Percentiles rank a stretch among this genome's conserved stretches.
Evolutionary conservation across 2,888 invertebrate species (phyloP).

Genomic region (Tridacna gigas): DNA sequence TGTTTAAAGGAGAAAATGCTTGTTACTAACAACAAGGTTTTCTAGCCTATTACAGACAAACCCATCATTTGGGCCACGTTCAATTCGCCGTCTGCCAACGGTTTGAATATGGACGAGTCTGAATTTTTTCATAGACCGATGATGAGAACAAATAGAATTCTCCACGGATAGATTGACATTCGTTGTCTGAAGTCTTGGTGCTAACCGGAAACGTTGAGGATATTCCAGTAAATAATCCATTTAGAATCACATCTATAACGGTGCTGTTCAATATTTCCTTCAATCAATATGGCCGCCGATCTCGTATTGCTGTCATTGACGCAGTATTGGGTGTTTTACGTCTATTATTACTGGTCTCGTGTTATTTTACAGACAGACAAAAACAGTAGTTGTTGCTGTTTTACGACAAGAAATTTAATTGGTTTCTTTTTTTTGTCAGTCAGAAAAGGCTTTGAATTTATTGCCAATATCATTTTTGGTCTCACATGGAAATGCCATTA

Average conservation of each 20-base stretch:
- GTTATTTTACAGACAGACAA: background rate
- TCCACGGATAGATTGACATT: background rate
- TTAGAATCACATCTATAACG: background rate
- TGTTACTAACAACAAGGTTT: too few species aligned
- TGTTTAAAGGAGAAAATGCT: too few species aligned
- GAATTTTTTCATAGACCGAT: background rate
- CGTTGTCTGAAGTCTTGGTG: too few species aligned
- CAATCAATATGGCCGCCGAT: background rate
- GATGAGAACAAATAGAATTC: background rate
- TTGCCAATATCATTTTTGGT: too few species aligned
- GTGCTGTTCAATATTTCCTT: background rate
- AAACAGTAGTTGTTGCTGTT: too few species aligned
- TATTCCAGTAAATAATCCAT: background rate
- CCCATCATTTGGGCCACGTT: background rate
- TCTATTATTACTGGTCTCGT: background rate
- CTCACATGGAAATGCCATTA: too few species aligned
- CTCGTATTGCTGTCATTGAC: conserved; percentile 7
- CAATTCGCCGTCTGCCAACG: background rate
- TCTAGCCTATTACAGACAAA: too few species aligned
- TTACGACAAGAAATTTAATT: too few species aligned
- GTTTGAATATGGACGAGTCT: background rate
- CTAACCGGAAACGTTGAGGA: too few species aligned
- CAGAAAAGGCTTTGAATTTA: too few species aligned
- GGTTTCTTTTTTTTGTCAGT: too few species aligned
- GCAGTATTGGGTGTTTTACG: background rate